Evolutionary conservation across 2,888 invertebrate species (phyloP), one percentile per base, ranked within the genome.

Genomic region (Ormyrus labotus): DNA sequence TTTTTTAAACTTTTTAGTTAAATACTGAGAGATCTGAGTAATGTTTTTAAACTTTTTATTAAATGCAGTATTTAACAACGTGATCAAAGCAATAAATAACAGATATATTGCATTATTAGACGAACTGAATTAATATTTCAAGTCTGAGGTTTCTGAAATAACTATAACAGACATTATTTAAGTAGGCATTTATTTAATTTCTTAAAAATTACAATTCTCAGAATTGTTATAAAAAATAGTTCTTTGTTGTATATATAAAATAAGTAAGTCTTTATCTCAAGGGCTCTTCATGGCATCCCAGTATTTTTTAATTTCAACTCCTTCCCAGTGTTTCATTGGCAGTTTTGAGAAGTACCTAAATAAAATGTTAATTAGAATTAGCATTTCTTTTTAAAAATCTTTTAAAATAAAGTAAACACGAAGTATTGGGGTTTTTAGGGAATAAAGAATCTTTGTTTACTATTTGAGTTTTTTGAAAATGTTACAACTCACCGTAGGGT

Each of bases 321-420:
- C 94, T 91, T 95, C 95, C 95, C 95, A 96, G 85, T 94, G 91
- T 34, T 86, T 87, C 50, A 88, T 87, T 79, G 91, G 91, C 45
- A 92, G 84, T 83, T 92, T 91, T 73, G 90, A 86, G 53, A 94
- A 91, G 84, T 89, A 91, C 85, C 92, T 92, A 85, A 19, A 75
- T 70, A 0, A 78, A 69, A 76, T 68, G 19, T 50, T 51, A 6
- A 73, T 57, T 63, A 48, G 58, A 45, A 45, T 47, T 47, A n/a
- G n/a, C 4, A 48, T 70, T 57, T 61, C 8, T 10, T 45, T 64
- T 50, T 2, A 61, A 63, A 67, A 67, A 9, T 58, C 34, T 34
- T 45, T 19, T 64, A 7, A 47, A 48, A 58, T 57, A 53, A 53
- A 34, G 5, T 19, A 60, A 48, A 67, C 68, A 19, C 19, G 11